Conservation (phyloP, 2,797 vertebrate species). For the Petrocephalus sullivani region DNA sequence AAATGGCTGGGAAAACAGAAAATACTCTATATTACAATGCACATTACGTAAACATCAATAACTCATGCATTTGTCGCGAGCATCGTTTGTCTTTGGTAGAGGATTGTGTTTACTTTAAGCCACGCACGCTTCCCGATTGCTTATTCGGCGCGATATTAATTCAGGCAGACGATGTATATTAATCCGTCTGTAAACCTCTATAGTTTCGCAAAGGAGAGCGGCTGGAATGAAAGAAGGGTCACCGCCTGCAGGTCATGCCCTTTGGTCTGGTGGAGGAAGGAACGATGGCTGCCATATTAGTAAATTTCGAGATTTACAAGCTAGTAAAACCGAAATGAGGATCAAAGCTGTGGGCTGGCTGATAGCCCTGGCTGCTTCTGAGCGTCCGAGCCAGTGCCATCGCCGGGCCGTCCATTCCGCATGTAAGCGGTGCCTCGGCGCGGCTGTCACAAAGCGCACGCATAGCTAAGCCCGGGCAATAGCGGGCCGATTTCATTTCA, state of each 20-base stretch:
- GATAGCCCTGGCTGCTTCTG: not conserved
- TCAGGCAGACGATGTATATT: not conserved
- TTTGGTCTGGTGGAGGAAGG: not conserved
- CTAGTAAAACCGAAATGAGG: not conserved
- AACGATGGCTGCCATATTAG: not conserved
- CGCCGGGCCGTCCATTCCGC: not conserved
- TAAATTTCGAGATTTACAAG: slow-evolving; percentile 13
- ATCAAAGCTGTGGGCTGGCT: slow-evolving; percentile 5
- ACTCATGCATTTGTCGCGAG: not conserved
- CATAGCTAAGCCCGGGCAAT: not conserved
- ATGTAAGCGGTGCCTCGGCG: not conserved
- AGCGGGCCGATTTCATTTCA: not conserved
- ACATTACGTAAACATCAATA: not conserved
- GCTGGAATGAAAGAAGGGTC: not conserved
- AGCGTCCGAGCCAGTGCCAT: not conserved
- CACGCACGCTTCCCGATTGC: not conserved
- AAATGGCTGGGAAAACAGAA: not conserved
- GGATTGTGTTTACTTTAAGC: not conserved
- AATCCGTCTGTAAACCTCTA: not conserved
- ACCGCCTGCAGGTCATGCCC: not conserved
- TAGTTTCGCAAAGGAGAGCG: not conserved
- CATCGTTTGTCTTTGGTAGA: not conserved
- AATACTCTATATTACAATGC: not conserved
- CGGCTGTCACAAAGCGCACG: not conserved
- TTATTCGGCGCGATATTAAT: not conserved